phyloP scores from a whole-genome alignment of 2,113 vertebrate species.

The Pseudorhombus dupliciocellatus region DNA sequence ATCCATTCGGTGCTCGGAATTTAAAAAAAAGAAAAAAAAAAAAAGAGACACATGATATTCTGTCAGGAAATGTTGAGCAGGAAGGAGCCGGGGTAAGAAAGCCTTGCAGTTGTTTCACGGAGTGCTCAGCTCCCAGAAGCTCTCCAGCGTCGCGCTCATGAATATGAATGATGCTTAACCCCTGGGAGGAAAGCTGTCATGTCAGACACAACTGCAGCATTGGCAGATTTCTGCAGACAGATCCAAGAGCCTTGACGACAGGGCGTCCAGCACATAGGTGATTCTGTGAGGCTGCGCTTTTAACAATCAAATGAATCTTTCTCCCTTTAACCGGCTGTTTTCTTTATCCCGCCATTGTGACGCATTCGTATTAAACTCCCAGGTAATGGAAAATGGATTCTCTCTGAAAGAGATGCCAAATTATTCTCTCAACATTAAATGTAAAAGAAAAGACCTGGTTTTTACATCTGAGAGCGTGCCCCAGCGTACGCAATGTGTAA shows the following conservation, averaged over 20 bases:
- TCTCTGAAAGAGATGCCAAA: too few relatives aligned
- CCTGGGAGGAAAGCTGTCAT: slow-evolving; percentile 59
- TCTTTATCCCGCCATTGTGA: not conserved
- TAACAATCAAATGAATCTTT: not conserved
- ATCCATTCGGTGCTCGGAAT: not conserved
- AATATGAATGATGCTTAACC: slow-evolving; percentile 72
- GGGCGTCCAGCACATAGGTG: slow-evolving; percentile 40
- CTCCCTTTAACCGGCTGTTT: not conserved
- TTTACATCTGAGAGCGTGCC: too few relatives aligned
- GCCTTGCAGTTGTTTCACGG: slow-evolving; percentile 43
- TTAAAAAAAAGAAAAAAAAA: not conserved
- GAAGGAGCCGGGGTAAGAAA: slow-evolving; percentile 24
- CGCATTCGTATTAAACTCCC: not conserved
- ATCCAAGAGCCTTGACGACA: slow-evolving; percentile 45
- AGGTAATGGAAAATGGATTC: not conserved
- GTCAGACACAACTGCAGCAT: slow-evolving; percentile 66
- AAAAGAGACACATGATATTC: slow-evolving; percentile 32
- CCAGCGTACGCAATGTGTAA: too few relatives aligned
- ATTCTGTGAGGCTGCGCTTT: slow-evolving; percentile 27
- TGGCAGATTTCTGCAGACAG: slow-evolving; percentile 54
- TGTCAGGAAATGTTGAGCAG: slow-evolving; percentile 34
- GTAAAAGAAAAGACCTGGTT: too few relatives aligned
- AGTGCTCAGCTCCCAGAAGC: slow-evolving; percentile 43
- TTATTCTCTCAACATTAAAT: too few relatives aligned
- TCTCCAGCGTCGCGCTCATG: slow-evolving; percentile 51